These are phyloP conservation scores for Ricordea florida DNA, from an alignment of 92 coral and sea anemone species.

Conservation along the genomic window DNA sequence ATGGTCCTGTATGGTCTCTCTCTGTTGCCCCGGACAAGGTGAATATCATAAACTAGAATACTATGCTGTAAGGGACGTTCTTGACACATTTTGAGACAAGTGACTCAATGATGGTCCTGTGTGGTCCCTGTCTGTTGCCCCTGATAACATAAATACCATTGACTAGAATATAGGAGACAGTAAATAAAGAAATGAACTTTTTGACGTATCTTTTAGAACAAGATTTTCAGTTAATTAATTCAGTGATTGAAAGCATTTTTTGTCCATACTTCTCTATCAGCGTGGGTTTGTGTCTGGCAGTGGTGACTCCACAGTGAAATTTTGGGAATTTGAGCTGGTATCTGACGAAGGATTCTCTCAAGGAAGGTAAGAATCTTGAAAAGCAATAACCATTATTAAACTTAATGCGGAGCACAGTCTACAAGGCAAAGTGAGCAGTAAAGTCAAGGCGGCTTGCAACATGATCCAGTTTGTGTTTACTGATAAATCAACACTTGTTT, in stretches of 20 bases:
- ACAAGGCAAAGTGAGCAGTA: too few species aligned
- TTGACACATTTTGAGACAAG: neutral
- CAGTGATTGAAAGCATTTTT: neutral
- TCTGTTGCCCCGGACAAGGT: conserved; percentile 93
- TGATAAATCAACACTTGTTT: too few species aligned
- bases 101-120: neutral
- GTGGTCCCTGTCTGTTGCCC: neutral
- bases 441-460: too few species aligned
- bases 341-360: conserved; percentile 68
- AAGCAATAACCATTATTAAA: too few species aligned
- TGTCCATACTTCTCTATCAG: conserved; percentile 18
- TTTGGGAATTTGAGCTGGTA: conserved; percentile 97
- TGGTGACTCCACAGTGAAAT: conserved; percentile 93
- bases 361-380: conserved; percentile 10
- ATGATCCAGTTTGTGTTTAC: too few species aligned
- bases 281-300: conserved; percentile 97
- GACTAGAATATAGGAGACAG: too few species aligned
- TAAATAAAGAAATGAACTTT: too few species aligned
- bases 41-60: neutral
- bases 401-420: too few species aligned
- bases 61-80: neutral
- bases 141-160: too few species aligned
- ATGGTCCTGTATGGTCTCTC: conserved; percentile 94
- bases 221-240: too few species aligned
- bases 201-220: too few species aligned